Conservation (phyloP, 2,888 invertebrate species). For the Idaea biselata region DNA sequence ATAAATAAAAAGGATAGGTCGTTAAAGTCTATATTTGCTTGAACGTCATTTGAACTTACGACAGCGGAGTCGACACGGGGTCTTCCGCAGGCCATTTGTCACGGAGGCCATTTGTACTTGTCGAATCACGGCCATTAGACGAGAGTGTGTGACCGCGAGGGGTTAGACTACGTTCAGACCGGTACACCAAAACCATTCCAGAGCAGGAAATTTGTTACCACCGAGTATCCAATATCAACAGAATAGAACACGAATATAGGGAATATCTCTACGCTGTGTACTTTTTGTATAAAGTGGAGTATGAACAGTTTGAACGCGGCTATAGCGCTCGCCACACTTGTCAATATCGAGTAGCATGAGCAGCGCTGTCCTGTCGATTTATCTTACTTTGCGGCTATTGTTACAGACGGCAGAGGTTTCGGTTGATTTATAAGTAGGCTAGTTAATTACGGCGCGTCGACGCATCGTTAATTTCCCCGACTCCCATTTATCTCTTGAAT, state of each 20-base stretch:
- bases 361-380: constrained; percentile 69
- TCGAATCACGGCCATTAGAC: constrained; percentile 81
- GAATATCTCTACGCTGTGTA: constrained; percentile 33
- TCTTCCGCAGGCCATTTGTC: constrained; percentile 79
- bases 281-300: constrained; percentile 25
- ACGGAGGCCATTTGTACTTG: constrained; percentile 80
- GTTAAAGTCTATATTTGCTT: constrained; percentile 62
- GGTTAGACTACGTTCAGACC: constrained; percentile 64
- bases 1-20: constrained; percentile 38
- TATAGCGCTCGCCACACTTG: constrained; percentile 59
- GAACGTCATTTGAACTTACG: constrained; percentile 65
- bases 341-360: constrained; percentile 71
- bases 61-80: constrained; percentile 60
- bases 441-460: constrained; percentile 70
- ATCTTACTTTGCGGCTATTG: constrained; percentile 77
- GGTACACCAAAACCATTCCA: constrained; percentile 51
- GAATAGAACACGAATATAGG: constrained; percentile 22
- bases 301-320: constrained; percentile 44
- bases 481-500: constrained; percentile 47
- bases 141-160: constrained; percentile 78
- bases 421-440: constrained; percentile 73
- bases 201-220: constrained; percentile 36
- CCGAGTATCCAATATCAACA: constrained; percentile 25
- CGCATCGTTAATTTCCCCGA: constrained; percentile 64
- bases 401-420: constrained; percentile 64